Percentiles rank a stretch among this genome's conserved stretches.
phyloP scores from a whole-genome alignment of 2,113 vertebrate species.

The Narcine bancroftii region DNA sequence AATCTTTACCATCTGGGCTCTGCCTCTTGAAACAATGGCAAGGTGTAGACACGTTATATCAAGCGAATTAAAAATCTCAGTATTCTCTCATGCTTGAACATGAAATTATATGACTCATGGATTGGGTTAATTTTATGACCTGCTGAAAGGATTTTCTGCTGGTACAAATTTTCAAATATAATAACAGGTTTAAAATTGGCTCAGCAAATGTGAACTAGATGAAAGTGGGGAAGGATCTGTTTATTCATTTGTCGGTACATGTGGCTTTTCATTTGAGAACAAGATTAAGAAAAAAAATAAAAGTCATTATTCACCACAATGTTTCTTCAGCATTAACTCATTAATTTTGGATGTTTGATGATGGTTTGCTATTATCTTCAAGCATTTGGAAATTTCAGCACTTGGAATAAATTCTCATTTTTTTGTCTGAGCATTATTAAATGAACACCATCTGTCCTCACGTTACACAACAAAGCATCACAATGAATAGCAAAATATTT shows the following conservation, averaged over 20 bases:
- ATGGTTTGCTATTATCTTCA: neutral
- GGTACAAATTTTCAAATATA: neutral
- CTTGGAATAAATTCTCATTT: neutral
- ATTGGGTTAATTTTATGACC: neutral
- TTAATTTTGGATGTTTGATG: neutral
- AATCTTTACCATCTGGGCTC: constrained; percentile 9
- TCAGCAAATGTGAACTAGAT: neutral
- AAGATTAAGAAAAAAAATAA: constrained; percentile 7
- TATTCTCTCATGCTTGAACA: neutral
- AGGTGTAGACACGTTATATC: neutral
- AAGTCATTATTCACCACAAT: constrained; percentile 5
- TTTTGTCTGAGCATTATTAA: neutral
- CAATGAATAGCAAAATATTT: neutral
- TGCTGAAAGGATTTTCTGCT: neutral
- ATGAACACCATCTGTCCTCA: neutral
- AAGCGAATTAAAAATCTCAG: neutral
- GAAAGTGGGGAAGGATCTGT: neutral
- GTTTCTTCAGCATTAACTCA: neutral
- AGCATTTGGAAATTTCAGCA: neutral
- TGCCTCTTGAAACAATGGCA: neutral
- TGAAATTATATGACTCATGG: neutral
- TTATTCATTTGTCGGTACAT: neutral
- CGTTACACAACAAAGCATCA: neutral
- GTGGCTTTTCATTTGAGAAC: neutral
- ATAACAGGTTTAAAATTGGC: neutral